Percentiles rank a stretch among this genome's conserved stretches.
These are phyloP conservation scores for Lepidostoma basale DNA, from an alignment of 1,140 invertebrate genomes.

Conservation along the genomic window DNA sequence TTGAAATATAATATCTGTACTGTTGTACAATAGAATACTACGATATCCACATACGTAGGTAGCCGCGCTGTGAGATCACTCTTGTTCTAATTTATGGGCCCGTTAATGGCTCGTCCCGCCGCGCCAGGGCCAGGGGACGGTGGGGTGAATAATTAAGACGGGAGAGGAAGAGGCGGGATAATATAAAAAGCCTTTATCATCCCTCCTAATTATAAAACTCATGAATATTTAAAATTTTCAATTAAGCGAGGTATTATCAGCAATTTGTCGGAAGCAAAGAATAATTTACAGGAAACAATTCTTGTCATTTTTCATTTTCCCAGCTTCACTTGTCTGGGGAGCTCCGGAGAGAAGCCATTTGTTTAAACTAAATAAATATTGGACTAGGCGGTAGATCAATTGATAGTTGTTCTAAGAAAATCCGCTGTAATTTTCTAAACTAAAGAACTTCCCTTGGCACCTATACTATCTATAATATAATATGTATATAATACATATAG, in stretches of 20 bases:
- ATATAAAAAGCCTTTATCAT: constrained; percentile 2
- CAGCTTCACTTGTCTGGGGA: too few relatives aligned
- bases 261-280: background rate
- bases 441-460: too few relatives aligned
- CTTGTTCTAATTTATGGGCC: background rate
- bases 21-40: too few relatives aligned
- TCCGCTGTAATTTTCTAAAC: too few relatives aligned
- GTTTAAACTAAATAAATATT: constrained; percentile 20
- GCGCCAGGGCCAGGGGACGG: background rate
- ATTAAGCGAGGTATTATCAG: constrained; percentile 15
- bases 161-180: background rate
- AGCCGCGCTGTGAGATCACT: too few relatives aligned
- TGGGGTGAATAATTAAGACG: background rate
- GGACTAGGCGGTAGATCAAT: constrained; percentile 12
- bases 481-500: too few relatives aligned
- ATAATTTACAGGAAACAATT: background rate
- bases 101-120: background rate
- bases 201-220: constrained; percentile 10
- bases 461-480: too few relatives aligned
- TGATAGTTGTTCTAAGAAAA: constrained; percentile 9
- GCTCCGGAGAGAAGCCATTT: too few relatives aligned
- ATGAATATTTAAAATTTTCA: constrained; percentile 22
- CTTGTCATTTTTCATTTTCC: constrained; percentile 3
- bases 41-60: too few relatives aligned
- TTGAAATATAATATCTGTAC: constrained; percentile 15